phyloP scores from a whole-genome alignment of 2,113 vertebrate genomes.

The Psilopsiagon aurifrons region DNA sequence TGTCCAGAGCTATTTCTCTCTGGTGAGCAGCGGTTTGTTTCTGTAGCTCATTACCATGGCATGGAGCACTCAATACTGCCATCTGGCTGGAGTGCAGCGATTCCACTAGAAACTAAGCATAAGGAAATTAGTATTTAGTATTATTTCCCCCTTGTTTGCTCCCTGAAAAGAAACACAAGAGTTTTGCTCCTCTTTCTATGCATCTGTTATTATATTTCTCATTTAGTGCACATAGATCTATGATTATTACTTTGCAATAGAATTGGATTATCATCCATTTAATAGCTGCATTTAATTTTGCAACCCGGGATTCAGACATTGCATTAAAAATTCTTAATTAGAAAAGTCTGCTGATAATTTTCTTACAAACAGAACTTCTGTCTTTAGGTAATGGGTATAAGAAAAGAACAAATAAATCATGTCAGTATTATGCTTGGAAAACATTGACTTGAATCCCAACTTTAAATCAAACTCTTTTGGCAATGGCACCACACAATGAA shows the following conservation, averaged over 20 bases:
- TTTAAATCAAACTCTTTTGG: neutral
- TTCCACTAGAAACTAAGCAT: constrained; percentile 91
- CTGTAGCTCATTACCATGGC: constrained; percentile 80
- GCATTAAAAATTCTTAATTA: neutral
- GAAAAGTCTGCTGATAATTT: neutral
- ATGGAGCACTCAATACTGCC: constrained; percentile 77
- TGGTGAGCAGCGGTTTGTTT: constrained; percentile 88
- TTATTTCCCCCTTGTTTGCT: neutral
- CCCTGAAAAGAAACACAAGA: neutral
- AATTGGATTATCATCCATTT: neutral
- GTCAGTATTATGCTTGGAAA: neutral
- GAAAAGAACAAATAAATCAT: neutral
- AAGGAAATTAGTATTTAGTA: neutral
- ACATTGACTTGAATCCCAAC: neutral
- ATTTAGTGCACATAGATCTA: neutral
- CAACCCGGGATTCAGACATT: neutral
- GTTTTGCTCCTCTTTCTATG: neutral
- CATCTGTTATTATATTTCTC: neutral
- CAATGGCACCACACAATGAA: neutral
- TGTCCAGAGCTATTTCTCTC: constrained; percentile 89
- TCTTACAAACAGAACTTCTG: neutral
- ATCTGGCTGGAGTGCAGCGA: constrained; percentile 91
- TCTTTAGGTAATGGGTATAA: neutral
- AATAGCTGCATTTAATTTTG: neutral
- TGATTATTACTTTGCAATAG: neutral